Evolutionary conservation across 1,140 invertebrate species (phyloP), one percentile per base, ranked within the genome.

Genomic region (Drosophila truncata): DNA sequence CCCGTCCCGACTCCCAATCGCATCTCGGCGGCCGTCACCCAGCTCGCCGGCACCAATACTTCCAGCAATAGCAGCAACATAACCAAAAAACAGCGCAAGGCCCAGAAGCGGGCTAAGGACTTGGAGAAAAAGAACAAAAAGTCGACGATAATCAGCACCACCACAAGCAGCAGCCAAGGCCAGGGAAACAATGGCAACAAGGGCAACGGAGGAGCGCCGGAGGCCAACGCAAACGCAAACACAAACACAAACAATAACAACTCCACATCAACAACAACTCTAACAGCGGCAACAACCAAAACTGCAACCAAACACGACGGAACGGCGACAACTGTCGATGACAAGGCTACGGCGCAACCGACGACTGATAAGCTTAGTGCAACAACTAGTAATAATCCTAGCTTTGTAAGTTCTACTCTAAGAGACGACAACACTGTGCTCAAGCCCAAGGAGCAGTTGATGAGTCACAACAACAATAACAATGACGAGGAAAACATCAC

Each of bases 301-400:
- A 31, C 41, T 42, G n/a, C 61, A 69, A 78, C 62, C 46, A 69
- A 69, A 65, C 60, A 52, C 52, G 77, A 65, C 57, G 77, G 49
- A 71, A 72, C 64, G 44, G 74, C 66, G 50, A 49, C 44, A 37
- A 54, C 6, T 44, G 76, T 64, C 46, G 76, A 79, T 25, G 75
- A 67, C 44, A 67, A 64, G 59, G 57, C 67, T 33, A 75, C 74
- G 52, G 77, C 66, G 65, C 57, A 66, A 54, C 66, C 74, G 73
- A 88, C 54, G 85, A 90, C 85, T 90, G 85, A 90, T 90, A 90
- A 79, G 75, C 78, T 85, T 90, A 90, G 85, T 88, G 85, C 85
- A 90, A 82, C 85, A 90, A 79, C 85, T 90, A 90, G 74, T 82
- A 90, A 85, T 90, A 90, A 85, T 84, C 78, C 78, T 90, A 90